Evolutionary conservation across 2,797 vertebrate genomes (phyloP).

Genomic region (Miichthys miiuy): DNA sequence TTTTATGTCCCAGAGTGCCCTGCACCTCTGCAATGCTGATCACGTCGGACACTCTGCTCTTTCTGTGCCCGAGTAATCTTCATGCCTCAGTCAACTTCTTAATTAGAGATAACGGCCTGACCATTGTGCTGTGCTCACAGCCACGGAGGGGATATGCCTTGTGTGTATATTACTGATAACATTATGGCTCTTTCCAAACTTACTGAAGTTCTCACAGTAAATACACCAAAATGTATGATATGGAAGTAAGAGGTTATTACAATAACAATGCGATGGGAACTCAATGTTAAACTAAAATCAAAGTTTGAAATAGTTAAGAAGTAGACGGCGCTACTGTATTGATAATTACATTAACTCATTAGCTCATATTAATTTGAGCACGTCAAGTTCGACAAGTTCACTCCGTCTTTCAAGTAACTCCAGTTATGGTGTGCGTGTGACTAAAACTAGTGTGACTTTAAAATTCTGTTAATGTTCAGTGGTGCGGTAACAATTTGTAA

Average conservation of each 20-base stretch:
- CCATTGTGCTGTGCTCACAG: conserved; percentile 82
- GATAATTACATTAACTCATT: not conserved
- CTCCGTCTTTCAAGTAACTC: not conserved
- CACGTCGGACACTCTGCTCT: conserved; percentile 85
- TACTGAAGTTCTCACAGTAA: conserved; percentile 64
- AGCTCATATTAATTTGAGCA: not conserved
- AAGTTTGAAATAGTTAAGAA: not conserved
- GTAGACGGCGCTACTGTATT: not conserved
- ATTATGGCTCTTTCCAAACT: conserved; percentile 59
- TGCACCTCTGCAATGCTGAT: conserved; percentile 77
- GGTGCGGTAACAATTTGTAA: too few species aligned
- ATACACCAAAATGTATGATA: conserved; percentile 38
- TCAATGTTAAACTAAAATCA: conserved; percentile 5
- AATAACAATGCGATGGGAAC: conserved; percentile 11
- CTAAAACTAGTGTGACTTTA: not conserved
- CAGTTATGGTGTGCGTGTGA: not conserved
- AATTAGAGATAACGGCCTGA: conserved; percentile 90
- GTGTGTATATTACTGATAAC: conserved; percentile 74
- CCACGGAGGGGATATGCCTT: conserved; percentile 78
- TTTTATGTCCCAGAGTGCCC: conserved; percentile 80
- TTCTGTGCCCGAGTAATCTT: conserved; percentile 85
- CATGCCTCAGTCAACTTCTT: conserved; percentile 90
- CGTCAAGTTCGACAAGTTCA: conserved; percentile 2
- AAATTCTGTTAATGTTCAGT: too few species aligned
- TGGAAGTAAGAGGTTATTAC: conserved; percentile 27